phyloP scores from a whole-genome alignment of 2,888 invertebrate species.

The Limnephilus lunatus region DNA sequence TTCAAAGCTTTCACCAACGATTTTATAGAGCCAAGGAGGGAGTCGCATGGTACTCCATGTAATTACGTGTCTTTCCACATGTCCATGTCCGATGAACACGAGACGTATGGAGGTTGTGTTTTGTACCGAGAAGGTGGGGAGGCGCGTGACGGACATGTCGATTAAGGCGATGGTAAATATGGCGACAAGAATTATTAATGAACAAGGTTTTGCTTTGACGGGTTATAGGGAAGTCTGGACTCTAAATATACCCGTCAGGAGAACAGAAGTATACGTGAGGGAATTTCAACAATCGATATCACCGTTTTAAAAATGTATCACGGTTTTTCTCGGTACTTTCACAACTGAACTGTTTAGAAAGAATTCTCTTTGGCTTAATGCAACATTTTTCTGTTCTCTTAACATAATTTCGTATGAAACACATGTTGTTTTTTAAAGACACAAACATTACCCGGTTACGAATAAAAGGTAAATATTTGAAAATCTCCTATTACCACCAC shows the following conservation, averaged over 20 bases:
- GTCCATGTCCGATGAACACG: background rate
- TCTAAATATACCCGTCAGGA: background rate
- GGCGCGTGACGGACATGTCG: background rate
- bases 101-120: background rate
- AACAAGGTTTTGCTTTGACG: background rate
- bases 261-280: background rate
- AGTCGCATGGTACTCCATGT: background rate
- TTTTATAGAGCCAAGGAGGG: background rate
- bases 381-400: no score
- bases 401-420: no score
- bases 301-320: background rate
- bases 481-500: no score
- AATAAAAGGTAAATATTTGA: no score
- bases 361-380: background rate
- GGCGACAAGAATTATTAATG: constrained; percentile 39
- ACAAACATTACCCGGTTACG: no score
- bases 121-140: background rate
- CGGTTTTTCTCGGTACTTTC: background rate
- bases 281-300: background rate
- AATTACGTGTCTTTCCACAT: background rate
- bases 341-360: background rate
- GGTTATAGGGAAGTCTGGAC: constrained; percentile 4
- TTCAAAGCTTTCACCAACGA: background rate
- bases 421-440: no score
- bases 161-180: background rate